These are phyloP conservation scores for Rhagium mordax DNA, from an alignment of 2,888 invertebrate species.

Conservation along the genomic window DNA sequence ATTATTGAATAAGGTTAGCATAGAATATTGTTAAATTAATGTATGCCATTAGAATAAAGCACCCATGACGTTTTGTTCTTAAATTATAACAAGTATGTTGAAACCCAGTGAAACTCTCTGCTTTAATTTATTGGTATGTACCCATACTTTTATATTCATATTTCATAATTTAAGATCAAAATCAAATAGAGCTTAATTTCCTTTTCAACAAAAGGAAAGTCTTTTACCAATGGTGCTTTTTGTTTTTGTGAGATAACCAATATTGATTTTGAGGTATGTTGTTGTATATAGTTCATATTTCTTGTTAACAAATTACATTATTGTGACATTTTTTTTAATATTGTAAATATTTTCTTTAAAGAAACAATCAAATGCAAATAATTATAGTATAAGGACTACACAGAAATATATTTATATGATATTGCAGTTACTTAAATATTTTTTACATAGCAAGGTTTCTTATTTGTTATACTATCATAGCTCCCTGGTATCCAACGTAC, in stretches of 20 bases:
- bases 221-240: conserved; percentile 55
- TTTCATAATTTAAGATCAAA: conserved; percentile 40
- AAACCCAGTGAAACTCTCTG: conserved; percentile 48
- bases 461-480: conserved; percentile 7
- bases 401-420: conserved; percentile 34
- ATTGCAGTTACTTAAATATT: conserved; percentile 36
- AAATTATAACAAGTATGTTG: conserved; percentile 41
- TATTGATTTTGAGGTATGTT: conserved; percentile 58
- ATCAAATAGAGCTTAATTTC: conserved; percentile 24
- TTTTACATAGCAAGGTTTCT: conserved; percentile 8
- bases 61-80: conserved; percentile 49
- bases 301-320: conserved; percentile 58
- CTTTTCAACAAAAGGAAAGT: conserved; percentile 17
- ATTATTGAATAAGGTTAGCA: conserved; percentile 67
- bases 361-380: conserved; percentile 55
- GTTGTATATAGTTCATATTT: conserved; percentile 59
- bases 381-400: conserved; percentile 44
- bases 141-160: conserved; percentile 38
- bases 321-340: conserved; percentile 54
- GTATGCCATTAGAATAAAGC: conserved; percentile 59
- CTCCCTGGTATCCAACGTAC: background rate
- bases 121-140: conserved; percentile 44
- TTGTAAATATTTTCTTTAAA: conserved; percentile 56
- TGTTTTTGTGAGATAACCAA: conserved; percentile 54
- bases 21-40: conserved; percentile 61